Evolutionary conservation across 37 sponge, comb jelly and placozoan genomes (phyloP).

Genomic region (Theonella swinhoei): DNA sequence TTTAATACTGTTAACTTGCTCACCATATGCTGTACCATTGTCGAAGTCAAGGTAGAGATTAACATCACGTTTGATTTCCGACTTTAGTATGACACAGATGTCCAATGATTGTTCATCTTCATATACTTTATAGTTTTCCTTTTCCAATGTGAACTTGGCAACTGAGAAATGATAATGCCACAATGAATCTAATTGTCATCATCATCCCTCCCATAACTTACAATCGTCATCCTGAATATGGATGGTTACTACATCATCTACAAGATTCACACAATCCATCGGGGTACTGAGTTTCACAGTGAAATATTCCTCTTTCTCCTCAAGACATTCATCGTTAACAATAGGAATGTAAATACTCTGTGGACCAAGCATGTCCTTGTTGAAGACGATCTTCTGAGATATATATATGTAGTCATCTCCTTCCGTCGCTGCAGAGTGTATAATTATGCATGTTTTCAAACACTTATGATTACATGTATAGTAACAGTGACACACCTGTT

Average conservation of each 20-base stretch:
- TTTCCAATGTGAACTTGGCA: neutral
- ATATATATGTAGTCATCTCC: neutral
- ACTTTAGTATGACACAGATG: neutral
- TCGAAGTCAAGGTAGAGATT: neutral
- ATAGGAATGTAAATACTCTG: neutral
- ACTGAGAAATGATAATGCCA: neutral
- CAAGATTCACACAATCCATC: neutral
- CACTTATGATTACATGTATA: neutral
- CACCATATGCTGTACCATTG: neutral
- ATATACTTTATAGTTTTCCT: neutral
- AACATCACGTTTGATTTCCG: neutral
- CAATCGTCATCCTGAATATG: neutral
- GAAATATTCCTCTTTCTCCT: neutral
- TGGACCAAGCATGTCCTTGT: neutral
- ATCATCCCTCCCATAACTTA: no score
- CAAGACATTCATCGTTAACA: conserved; percentile 1
- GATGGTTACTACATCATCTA: neutral
- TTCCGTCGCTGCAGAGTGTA: neutral
- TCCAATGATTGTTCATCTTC: neutral
- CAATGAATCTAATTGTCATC: neutral
- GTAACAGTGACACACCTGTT: neutral
- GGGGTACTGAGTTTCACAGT: neutral
- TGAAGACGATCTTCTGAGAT: neutral
- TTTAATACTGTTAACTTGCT: neutral
- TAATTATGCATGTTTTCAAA: neutral